Base-by-base conservation (phyloP, 2,888 invertebrate genomes). In the Chymomyza caudatula region DNA sequence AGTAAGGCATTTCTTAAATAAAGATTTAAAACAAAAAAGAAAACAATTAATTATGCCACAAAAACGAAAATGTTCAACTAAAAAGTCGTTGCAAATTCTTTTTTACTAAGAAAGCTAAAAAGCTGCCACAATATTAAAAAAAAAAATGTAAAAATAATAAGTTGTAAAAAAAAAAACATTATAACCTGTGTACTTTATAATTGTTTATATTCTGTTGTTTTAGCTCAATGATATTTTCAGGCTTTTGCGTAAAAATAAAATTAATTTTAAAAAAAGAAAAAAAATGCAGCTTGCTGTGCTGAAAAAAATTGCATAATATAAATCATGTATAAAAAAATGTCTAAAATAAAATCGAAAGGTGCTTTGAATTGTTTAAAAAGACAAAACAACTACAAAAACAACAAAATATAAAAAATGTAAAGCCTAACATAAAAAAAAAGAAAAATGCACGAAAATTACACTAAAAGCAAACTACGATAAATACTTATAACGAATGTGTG, bases 331-430 rank as follows among this genome's bases (percentile, higher is more conserved):
- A 54, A 57, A 56, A 29, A 60, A 57, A 85, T 53, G 23, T 60
- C 60, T 56, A 76, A 65, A 85, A 80, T 80, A 87, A 87, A 88
- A 88, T 88, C 88, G 80, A 86, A 88, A 80, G 88, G 88, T 88
- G 88, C 88, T 88, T 88, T 84, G 78, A 87, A 80, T 85, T 87
- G 84, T 86, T 85, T 81, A 76, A 76, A 71, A 73, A 78, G 78
- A 82, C 71, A 80, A 74, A 69, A 74, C 59, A 60, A 79, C 68
- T 60, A 43, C 61, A 67, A 73, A 68, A 63, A 59, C 60, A 56
- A 56, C 67, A 66, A 65, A 53, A 56, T 59, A 61, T 47, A 47
- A 8, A 11, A 47, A 17, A 47, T 64, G 60, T n/a, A n/a, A n/a
- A n/a, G n/a, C n/a, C n/a, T n/a, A n/a, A n/a, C n/a, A 56, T 67